Conservation (phyloP, 2,888 invertebrate species). For the Lapara coniferarum region DNA sequence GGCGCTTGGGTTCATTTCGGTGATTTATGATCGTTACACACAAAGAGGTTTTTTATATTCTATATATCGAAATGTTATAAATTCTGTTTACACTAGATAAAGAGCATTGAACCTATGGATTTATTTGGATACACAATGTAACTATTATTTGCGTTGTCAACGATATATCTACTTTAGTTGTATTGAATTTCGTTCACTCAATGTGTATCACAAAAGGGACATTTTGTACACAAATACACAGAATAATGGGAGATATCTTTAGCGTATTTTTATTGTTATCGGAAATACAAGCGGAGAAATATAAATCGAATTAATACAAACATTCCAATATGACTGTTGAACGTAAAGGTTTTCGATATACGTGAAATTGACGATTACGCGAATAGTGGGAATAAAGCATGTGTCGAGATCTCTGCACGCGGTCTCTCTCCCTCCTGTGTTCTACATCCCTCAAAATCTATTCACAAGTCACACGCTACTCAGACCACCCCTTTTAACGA, state of each 20-base stretch:
- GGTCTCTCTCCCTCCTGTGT: no score
- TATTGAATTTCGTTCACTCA: conserved; percentile 8
- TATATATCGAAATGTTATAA: conserved; percentile 72
- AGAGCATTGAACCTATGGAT: conserved; percentile 50
- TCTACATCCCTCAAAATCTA: no score
- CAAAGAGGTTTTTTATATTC: conserved; percentile 68
- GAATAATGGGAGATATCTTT: background rate
- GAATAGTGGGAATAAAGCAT: no score
- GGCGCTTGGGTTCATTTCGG: conserved; percentile 63
- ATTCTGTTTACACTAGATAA: conserved; percentile 59
- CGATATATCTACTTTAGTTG: conserved; percentile 3
- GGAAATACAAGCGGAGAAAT: no score
- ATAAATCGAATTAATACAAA: no score
- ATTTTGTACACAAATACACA: background rate
- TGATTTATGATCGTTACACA: conserved; percentile 71
- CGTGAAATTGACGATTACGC: no score
- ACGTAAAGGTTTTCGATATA: no score
- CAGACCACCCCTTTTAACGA: background rate
- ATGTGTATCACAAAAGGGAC: conserved; percentile 2
- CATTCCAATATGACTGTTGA: no score
- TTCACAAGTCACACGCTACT: background rate
- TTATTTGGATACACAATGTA: conserved; percentile 40
- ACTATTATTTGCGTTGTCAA: conserved; percentile 28
- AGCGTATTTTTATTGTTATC: background rate
- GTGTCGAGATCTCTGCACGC: no score